Percentiles rank a stretch among this genome's conserved stretches.
Evolutionary conservation across 2,797 vertebrate genomes (phyloP).

Genomic region (Hylomyscus alleni): DNA sequence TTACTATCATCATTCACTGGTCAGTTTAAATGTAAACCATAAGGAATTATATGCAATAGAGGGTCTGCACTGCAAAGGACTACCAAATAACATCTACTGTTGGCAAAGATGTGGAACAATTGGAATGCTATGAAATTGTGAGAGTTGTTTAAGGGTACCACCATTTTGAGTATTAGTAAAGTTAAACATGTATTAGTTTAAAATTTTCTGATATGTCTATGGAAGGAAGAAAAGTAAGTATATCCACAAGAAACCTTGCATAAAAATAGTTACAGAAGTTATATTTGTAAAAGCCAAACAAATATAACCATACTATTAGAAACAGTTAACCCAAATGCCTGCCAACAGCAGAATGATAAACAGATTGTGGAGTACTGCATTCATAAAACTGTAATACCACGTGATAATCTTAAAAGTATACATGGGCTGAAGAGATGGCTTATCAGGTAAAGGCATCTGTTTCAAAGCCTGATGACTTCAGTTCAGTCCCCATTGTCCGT

Average conservation of each 20-base stretch:
- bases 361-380: background rate
- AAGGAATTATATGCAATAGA: background rate
- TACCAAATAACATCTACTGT: constrained; percentile 30
- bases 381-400: constrained; percentile 29
- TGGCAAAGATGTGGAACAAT: constrained; percentile 43
- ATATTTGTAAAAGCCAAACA: constrained; percentile 52
- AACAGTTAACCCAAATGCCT: constrained; percentile 34
- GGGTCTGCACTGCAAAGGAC: constrained; percentile 10
- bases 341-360: constrained; percentile 36
- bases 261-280: constrained; percentile 40
- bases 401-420: background rate
- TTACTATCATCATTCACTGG: constrained; percentile 16
- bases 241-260: constrained; percentile 41
- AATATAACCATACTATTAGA: constrained; percentile 1
- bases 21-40: constrained; percentile 51
- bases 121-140: constrained; percentile 18
- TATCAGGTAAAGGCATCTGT: background rate
- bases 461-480: background rate
- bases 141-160: constrained; percentile 24
- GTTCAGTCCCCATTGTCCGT: background rate
- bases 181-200: constrained; percentile 14
- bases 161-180: constrained; percentile 30
- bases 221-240: constrained; percentile 25
- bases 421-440: background rate
- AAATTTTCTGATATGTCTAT: constrained; percentile 1